A percentile compares a stretch with the other conserved stretches of the same genome.
Conservation (phyloP, 2,888 invertebrate species). For the Periphyllus acericola region DNA sequence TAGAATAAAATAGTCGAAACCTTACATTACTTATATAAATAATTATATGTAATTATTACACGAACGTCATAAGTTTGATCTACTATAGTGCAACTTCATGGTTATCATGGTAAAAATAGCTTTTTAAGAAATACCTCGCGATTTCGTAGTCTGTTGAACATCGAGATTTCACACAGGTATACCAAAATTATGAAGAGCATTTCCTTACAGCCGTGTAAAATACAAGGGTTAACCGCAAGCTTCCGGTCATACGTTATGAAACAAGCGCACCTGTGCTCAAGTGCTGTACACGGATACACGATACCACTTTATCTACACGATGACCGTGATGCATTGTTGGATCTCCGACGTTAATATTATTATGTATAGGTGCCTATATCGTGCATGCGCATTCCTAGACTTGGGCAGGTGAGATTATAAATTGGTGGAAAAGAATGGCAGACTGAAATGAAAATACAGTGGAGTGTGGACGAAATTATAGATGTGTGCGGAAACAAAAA, state of each 20-base stretch:
- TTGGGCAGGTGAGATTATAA: not conserved
- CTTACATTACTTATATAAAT: no score
- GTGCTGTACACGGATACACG: not conserved
- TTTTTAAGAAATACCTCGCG: not conserved
- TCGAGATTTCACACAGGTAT: not conserved
- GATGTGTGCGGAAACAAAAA: not conserved
- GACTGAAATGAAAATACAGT: not conserved
- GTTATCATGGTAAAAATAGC: no score
- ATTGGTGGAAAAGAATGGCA: not conserved
- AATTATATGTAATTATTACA: no score
- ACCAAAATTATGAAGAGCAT: not conserved
- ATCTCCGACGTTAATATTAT: not conserved
- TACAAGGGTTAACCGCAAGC: not conserved
- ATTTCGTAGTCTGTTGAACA: not conserved
- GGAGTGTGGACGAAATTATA: constrained; percentile 2
- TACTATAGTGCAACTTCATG: no score
- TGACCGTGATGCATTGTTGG: not conserved
- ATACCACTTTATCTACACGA: not conserved
- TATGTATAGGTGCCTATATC: not conserved
- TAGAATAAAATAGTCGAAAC: no score
- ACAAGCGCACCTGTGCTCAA: not conserved
- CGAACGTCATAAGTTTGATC: no score
- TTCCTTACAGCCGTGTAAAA: not conserved
- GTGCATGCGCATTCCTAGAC: not conserved
- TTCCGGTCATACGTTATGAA: constrained; percentile 15